phyloP scores from a whole-genome alignment of 2,113 vertebrate species.

The Polyodon spathula region DNA sequence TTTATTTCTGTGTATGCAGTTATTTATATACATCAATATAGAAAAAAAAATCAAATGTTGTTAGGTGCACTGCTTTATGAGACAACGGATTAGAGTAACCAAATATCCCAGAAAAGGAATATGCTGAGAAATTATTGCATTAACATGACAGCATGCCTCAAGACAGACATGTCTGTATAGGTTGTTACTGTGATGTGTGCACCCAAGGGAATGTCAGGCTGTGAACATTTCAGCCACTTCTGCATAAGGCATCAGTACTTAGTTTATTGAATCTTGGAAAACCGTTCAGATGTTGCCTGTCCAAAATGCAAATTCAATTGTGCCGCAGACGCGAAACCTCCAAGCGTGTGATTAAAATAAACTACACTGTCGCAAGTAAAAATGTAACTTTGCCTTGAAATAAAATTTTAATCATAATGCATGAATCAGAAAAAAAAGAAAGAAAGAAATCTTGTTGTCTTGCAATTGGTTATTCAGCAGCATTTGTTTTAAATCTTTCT shows the following conservation, averaged over 20 bases:
- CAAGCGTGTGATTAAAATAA: neutral
- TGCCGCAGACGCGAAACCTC: too few relatives aligned
- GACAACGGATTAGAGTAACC: neutral
- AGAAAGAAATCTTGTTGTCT: too few relatives aligned
- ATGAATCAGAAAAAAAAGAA: too few relatives aligned
- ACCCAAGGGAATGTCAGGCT: neutral
- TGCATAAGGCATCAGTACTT: neutral
- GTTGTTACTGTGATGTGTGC: neutral
- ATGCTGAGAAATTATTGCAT: neutral
- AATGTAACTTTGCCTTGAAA: neutral
- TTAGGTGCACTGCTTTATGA: neutral
- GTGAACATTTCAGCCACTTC: neutral
- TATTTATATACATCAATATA: too few relatives aligned
- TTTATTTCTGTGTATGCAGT: too few relatives aligned
- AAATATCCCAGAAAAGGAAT: neutral
- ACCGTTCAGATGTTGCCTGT: neutral
- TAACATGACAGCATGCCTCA: slow-evolving; percentile 16
- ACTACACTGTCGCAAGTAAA: neutral
- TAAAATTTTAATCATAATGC: neutral
- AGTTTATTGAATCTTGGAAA: neutral
- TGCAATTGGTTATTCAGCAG: too few relatives aligned
- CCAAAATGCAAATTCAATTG: neutral
- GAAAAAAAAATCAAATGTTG: too few relatives aligned
- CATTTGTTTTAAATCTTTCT: too few relatives aligned
- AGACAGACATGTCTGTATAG: neutral